These are phyloP conservation scores for Gorsachius goisagi DNA, from an alignment of 2,113 vertebrate species.

Conservation along the genomic window DNA sequence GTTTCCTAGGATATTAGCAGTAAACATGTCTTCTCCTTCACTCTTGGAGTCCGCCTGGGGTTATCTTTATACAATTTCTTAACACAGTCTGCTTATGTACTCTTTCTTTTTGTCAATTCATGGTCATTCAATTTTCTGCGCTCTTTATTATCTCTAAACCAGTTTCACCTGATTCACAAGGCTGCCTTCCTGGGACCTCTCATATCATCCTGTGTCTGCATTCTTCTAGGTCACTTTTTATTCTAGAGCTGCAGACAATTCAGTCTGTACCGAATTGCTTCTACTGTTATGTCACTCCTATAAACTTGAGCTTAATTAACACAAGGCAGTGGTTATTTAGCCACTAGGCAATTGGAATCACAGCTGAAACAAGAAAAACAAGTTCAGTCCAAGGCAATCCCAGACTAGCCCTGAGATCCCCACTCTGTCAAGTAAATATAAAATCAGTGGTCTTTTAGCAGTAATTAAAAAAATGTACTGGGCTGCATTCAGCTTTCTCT, in stretches of 20 bases:
- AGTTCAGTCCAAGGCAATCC: neutral
- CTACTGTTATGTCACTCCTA: neutral
- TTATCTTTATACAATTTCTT: neutral
- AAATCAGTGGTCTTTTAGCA: neutral
- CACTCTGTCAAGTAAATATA: neutral
- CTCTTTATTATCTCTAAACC: neutral
- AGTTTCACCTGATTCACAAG: neutral
- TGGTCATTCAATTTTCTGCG: neutral
- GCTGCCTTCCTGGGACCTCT: neutral
- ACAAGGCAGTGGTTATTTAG: neutral
- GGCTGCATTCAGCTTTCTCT: neutral
- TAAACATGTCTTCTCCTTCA: neutral
- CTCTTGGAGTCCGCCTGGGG: neutral
- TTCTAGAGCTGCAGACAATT: neutral
- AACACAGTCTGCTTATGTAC: neutral
- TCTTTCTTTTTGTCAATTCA: neutral
- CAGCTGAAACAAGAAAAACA: neutral
- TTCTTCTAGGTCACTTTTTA: neutral
- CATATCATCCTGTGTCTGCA: neutral
- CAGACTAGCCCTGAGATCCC: neutral
- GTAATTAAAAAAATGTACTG: neutral
- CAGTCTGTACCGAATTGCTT: neutral
- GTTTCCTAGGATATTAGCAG: neutral
- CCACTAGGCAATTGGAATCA: fast-evolving
- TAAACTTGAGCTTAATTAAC: neutral